Base-by-base conservation (phyloP, 2,888 invertebrate species). In the Eurytoma californica region DNA sequence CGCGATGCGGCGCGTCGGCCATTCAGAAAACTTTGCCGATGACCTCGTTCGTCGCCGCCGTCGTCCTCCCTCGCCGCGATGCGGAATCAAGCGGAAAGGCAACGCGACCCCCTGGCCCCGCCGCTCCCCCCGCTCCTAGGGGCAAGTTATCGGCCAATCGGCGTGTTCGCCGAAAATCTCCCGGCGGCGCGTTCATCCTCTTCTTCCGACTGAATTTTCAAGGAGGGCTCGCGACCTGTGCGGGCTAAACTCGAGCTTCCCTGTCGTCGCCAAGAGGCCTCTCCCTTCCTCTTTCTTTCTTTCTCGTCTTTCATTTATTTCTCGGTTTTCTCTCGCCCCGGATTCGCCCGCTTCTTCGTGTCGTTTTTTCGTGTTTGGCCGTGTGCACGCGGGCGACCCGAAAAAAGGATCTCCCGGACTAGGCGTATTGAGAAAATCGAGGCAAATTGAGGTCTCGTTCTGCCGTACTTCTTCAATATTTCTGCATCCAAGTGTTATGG, bases 11-110 rank as follows among this genome's bases (percentile, higher is more conserved):
- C 66, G 66, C 47, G 13, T 67, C 53, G 76, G 66, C 72, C 76
- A 73, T 80, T 80, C 28, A 51, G 73, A 66, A 74, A 80, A 80
- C 49, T 80, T 80, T 80, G 77, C 24, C 70, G 70, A 80, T 80
- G 80, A 77, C 74, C 77, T 77, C 66, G 66, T 80, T 77, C 73
- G 49, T 63, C 69, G 20, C 9, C 68, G 67, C 9, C 5, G 30
- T 61, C 70, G 14, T 49, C 60, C 49, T 53, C n/a, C n/a, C 16
- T n/a, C 18, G 49, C 73, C 39, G 16, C 49, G 12, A 58, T 58
- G 77, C 60, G 60, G 72, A 49, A 78, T 78, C 67, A 68, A 61
- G 61, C 68, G 55, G 55, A 66, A 57, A 67, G 67, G 60, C 20
- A 39, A 66, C 49, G 24, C 53, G 12, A 28, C 69, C n/a, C 47